Evolutionary conservation across 2,888 invertebrate species (phyloP).

Genomic region (Lasioglossum zephyrum): DNA sequence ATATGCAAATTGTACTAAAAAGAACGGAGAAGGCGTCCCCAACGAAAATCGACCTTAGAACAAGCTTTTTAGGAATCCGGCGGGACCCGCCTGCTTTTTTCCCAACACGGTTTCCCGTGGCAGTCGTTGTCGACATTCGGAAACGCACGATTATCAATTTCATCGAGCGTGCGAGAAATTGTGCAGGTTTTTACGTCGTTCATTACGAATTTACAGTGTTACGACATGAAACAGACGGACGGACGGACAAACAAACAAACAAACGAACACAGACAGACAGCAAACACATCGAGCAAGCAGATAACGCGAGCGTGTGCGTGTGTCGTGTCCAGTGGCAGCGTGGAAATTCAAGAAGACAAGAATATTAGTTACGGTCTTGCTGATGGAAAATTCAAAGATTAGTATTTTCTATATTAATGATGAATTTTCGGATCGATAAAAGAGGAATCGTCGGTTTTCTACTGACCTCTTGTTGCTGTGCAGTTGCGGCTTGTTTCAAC

Average conservation of each 20-base stretch:
- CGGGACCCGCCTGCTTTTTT: constrained; percentile 91
- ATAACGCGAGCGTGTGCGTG: constrained; percentile 33
- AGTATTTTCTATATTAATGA: background rate
- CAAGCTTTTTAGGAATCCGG: constrained; percentile 97
- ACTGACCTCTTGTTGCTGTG: constrained; percentile 91
- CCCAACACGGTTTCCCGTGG: background rate
- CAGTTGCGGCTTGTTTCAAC: constrained; percentile 89
- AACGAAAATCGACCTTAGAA: constrained; percentile 88
- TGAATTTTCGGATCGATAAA: background rate
- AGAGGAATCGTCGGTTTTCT: constrained; percentile 49
- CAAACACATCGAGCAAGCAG: constrained; percentile 23
- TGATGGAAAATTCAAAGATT: background rate
- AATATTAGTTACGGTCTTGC: constrained; percentile 46
- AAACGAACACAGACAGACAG: constrained; percentile 19
- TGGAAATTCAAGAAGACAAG: constrained; percentile 67
- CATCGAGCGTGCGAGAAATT: too few relatives aligned
- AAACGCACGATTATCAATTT: constrained; percentile 21
- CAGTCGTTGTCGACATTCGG: constrained; percentile 26
- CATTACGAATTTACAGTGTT: background rate
- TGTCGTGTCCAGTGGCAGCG: constrained; percentile 64
- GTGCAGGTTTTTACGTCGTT: constrained; percentile 16
- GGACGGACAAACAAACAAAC: background rate
- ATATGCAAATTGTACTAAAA: constrained; percentile 83
- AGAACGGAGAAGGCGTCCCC: constrained; percentile 80
- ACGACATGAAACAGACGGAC: background rate